Evolutionary conservation across 2,888 invertebrate genomes (phyloP), one percentile per base, ranked within the genome.

Genomic region (Parnassius mnemosyne): DNA sequence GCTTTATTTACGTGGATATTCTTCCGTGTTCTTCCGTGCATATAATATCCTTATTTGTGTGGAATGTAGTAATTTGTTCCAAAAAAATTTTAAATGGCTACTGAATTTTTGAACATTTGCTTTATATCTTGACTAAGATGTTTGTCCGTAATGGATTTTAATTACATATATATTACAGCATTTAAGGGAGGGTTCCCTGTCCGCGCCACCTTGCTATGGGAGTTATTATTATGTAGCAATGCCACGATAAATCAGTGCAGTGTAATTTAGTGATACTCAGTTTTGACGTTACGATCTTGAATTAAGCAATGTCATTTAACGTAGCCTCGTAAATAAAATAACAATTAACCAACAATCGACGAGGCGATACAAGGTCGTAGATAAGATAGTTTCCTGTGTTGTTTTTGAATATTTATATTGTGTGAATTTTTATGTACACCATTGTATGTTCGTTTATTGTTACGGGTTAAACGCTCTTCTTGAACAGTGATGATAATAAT

Each of bases 341-440:
- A 56, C 53, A 63, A 56, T 63, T 63, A 63, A 54, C 42, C 10
- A 60, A 56, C 56, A 56, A 52, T 43, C 46, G 11, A 53, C 47
- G 53, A 60, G 49, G 43, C 41, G 49, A 60, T 63, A 49, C 63
- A 63, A 63, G 63, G 63, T 60, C 60, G 34, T 46, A 56, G 60
- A 59, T 63, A 60, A 56, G 43, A 60, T 60, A 60, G 53, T 60
- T 56, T 56, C 63, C 60, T 63, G 63, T 56, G 52, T 60, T 43
- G 53, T 61, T 46, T 52, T 59, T 60, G 56, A 57, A 59, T 53
- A 60, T 57, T 56, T 53, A 60, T 52, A 59, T 60, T 60, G 56
- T 63, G 63, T 60, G 63, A 63, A 63, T 63, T 60, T 56, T 56
- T 50, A 47, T 11, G 44, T 56, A 34, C 42, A 56, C 51, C 54